Evolutionary conservation across 2,888 invertebrate genomes (phyloP), one percentile per base, ranked within the genome.

Genomic region (Acanthosepion esculentum): DNA sequence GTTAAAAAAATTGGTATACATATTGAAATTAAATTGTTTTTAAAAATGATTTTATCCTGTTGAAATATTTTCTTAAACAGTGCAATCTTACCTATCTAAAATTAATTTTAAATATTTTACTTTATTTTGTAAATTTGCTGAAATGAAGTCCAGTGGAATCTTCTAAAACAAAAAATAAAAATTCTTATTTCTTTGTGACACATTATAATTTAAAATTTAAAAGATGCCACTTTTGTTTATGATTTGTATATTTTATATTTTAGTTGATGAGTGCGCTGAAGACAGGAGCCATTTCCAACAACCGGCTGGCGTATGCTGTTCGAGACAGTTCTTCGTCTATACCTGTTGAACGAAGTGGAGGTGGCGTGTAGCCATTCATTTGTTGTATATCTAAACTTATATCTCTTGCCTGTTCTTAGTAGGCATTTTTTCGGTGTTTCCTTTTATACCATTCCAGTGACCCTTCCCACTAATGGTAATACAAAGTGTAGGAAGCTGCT

Each of bases 181-280:
- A 6, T 91, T 33, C 23, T 23, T 23, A 6, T 59, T 59, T 59
- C 59, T 7, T 59, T 26, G 5, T 59, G 23, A 20, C 23, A 23
- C 59, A 59, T 59, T 59, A 59, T 59, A 20, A 59, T 59, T 20
- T 59, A 59, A 59, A 7, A 26, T 59, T 59, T 59, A 59, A 26
- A 59, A 20, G 59, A 59, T 59, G 23, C 6, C 20, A 23, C 59
- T 78, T 78, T 78, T 78, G 3, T 78, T 78, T 3, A 41, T 41
- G 50, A 92, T 23, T 29, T 92, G 29, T 29, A 50, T 92, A 48
- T 95, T 97, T 96, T 91, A 97, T 50, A 59, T 96, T 97, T 95
- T 97, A 99, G 99, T 98, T 99, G 98, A 99, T 99, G 99, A 99
- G 99, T 29, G 99, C 99, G 20, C 98, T 99, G 96, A 99, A 99